These are phyloP conservation scores for Aphodius sticticus DNA, from an alignment of 2,888 invertebrate genomes.

Conservation along the genomic window DNA sequence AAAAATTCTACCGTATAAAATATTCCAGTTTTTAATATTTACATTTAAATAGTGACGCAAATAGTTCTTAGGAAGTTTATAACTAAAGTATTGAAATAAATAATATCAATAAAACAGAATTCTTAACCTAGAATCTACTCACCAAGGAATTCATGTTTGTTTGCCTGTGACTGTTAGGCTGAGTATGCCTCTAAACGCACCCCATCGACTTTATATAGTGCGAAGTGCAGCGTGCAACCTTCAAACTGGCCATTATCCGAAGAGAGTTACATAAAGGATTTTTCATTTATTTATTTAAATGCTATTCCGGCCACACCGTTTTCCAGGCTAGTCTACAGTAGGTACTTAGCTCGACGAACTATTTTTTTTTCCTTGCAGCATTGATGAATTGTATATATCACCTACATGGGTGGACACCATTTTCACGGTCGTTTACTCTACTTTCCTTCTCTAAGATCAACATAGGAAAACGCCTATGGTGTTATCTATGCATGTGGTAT, in stretches of 20 bases:
- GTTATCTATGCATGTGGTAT: neutral
- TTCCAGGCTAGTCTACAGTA: slow-evolving; percentile 5
- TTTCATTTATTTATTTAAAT: slow-evolving; percentile 40
- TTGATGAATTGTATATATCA: neutral
- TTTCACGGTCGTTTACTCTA: slow-evolving; percentile 19
- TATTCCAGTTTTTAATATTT: no score
- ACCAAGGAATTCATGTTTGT: slow-evolving; percentile 34
- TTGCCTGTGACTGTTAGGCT: slow-evolving; percentile 13
- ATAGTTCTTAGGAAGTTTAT: no score
- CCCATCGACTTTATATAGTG: slow-evolving; percentile 34
- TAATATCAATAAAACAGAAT: no score
- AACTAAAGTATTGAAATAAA: no score
- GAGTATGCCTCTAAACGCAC: slow-evolving; percentile 26
- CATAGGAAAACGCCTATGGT: slow-evolving; percentile 23
- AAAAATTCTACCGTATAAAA: no score
- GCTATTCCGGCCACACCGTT: slow-evolving; percentile 34
- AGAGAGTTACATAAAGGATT: slow-evolving; percentile 29
- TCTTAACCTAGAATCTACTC: neutral
- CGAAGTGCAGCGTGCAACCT: slow-evolving; percentile 31
- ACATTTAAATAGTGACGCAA: no score
- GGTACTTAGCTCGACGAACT: neutral
- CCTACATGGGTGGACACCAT: slow-evolving; percentile 9
- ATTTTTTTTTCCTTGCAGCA: slow-evolving; percentile 12
- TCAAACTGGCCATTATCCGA: slow-evolving; percentile 28
- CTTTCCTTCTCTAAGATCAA: neutral